Conservation (phyloP, 2,888 invertebrate genomes). For the Athalia rosae region DNA sequence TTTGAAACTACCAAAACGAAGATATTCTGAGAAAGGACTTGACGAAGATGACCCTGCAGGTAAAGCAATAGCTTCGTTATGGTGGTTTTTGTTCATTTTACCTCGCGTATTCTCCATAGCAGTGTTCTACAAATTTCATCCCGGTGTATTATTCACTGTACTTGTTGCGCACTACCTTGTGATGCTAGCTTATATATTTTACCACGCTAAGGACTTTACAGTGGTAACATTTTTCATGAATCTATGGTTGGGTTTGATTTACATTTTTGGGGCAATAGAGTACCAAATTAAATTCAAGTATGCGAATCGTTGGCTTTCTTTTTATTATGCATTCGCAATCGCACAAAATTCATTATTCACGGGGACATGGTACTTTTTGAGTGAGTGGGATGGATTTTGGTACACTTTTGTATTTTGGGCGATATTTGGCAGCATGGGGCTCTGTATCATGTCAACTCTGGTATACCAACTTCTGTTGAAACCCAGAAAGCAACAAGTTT, state of each 20-base stretch:
- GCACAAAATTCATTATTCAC: conserved; percentile 82
- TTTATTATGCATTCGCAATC: conserved; percentile 81
- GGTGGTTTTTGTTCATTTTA: conserved; percentile 86
- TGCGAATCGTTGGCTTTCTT: conserved; percentile 81
- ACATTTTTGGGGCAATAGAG: conserved; percentile 85
- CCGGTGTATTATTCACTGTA: conserved; percentile 67
- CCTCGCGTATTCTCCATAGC: conserved; percentile 83
- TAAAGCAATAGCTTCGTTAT: conserved; percentile 81
- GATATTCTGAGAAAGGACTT: conserved; percentile 77
- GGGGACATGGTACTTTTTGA: conserved; percentile 79
- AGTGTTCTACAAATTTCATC: conserved; percentile 82
- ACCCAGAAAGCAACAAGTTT: conserved; percentile 67
- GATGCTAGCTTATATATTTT: conserved; percentile 80
- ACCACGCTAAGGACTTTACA: conserved; percentile 81
- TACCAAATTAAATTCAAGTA: conserved; percentile 86
- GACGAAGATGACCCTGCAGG: conserved; percentile 86
- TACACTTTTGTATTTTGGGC: conserved; percentile 79
- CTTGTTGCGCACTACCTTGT: conserved; percentile 82
- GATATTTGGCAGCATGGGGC: conserved; percentile 76
- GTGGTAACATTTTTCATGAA: conserved; percentile 66
- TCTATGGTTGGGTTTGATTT: conserved; percentile 83
- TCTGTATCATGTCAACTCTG: conserved; percentile 64
- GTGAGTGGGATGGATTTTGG: conserved; percentile 82
- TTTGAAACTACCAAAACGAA: conserved; percentile 56
- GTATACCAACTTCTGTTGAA: conserved; percentile 66